Evolutionary conservation across 1,140 invertebrate genomes (phyloP).

Genomic region (Scaptomyza graminum): DNA sequence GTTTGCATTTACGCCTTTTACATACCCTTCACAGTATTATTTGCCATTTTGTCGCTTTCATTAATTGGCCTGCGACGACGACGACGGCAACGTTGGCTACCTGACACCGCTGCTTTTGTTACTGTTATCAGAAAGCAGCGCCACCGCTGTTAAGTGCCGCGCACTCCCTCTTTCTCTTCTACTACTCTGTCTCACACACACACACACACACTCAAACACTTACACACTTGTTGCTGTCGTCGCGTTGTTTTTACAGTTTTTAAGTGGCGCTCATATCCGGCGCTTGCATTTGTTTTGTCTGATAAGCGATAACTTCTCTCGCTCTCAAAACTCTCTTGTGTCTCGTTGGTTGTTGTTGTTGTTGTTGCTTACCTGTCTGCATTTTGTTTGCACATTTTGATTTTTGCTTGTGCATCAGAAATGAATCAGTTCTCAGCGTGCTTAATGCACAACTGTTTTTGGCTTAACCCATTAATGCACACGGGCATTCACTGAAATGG

Average conservation of each 20-base stretch:
- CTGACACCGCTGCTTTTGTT: slow-evolving; percentile 57
- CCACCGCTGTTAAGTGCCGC: slow-evolving; percentile 2
- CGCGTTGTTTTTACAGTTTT: slow-evolving; percentile 77
- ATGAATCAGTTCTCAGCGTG: slow-evolving; percentile 52
- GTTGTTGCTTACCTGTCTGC: slow-evolving; percentile 39
- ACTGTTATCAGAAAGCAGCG: slow-evolving; percentile 45
- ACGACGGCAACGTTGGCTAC: slow-evolving; percentile 23
- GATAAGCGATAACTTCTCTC: slow-evolving; percentile 51
- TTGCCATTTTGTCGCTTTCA: slow-evolving; percentile 78
- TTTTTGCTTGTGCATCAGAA: slow-evolving; percentile 8
- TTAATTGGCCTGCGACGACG: slow-evolving; percentile 61
- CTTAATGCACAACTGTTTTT: slow-evolving; percentile 51
- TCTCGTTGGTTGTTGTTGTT: slow-evolving; percentile 38
- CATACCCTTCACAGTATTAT: slow-evolving; percentile 59
- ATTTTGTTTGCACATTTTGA: slow-evolving; percentile 35
- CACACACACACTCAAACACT: neutral
- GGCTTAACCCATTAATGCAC: no score
- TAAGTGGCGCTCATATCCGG: slow-evolving; percentile 81
- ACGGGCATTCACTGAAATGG: no score
- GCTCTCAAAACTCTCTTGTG: slow-evolving; percentile 2
- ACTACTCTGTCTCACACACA: slow-evolving; percentile 17
- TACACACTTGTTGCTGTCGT: slow-evolving; percentile 62
- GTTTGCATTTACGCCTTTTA: slow-evolving; percentile 51
- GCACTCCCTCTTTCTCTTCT: slow-evolving; percentile 15
- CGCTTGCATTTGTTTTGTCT: slow-evolving; percentile 56